Base-by-base conservation (phyloP, 2,797 vertebrate species). In the Sardinella longiceps region DNA sequence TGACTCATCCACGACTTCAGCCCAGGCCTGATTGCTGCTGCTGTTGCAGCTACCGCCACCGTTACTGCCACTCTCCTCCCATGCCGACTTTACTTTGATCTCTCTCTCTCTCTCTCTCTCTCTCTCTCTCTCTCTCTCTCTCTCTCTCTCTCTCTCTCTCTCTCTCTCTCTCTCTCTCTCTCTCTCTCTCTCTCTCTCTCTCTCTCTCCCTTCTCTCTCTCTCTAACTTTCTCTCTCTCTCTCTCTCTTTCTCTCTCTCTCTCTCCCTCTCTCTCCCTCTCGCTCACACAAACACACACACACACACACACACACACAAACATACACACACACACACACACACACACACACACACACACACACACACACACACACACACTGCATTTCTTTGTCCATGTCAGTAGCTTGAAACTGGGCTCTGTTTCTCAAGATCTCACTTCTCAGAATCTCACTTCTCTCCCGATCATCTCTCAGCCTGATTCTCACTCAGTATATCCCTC, bases 61-160 rank as follows among this genome's bases (percentile, higher is more conserved):
- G 3, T 20, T 20, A 3, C 5, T 6, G 20, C 51, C 51, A 2
- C 56, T 25, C 48, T 85, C 82, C 85, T 77, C 88, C 89, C 83
- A 33, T 39, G 53, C 33, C 4, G 15, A 46, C 15, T 80, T 81
- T 12, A 56, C 87, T 91, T 92, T 92, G 91, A 92, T 93, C 89
- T 83, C 83, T 23, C 33, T 39, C 33, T 74, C 33, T 33, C 33
- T 77, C 37, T 53, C 85, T 51, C 85, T 45, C 37, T 81, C 84
- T 88, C 86, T 84, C 11, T 81, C 80, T 81, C 81, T 82, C 56
- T 43, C 87, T 86, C 81, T 74, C 86, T 81, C 84, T 84, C 84
- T 56, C 5, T 85, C 74, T 85, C 84, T 89, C 81, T 87, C 81
- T 88, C 77, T 51, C 90, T 84, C 80, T 33, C 63, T 15, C 3